phyloP scores from a whole-genome alignment of 2,797 vertebrate species.

The Xiphorhynchus erythropygius region DNA sequence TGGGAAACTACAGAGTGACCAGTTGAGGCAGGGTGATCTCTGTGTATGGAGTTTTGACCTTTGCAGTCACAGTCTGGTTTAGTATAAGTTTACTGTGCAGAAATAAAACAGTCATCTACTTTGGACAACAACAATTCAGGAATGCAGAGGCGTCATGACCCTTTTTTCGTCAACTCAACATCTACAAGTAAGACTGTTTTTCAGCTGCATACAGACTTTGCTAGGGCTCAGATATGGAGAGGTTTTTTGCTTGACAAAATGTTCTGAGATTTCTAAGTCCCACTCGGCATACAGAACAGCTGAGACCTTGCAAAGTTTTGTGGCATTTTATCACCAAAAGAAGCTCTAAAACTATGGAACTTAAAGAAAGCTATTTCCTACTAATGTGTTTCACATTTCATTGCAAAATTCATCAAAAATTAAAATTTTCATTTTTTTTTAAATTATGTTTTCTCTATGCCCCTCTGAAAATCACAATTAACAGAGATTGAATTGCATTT shows the following conservation, averaged over 20 bases:
- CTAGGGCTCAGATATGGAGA: background rate
- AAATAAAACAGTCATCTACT: background rate
- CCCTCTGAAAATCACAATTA: background rate
- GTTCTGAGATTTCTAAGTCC: background rate
- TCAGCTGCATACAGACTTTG: background rate
- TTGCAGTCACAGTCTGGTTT: background rate
- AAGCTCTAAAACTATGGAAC: background rate
- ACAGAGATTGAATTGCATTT: background rate
- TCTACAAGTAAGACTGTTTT: background rate
- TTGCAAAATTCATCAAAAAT: background rate
- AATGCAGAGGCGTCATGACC: background rate
- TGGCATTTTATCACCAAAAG: background rate
- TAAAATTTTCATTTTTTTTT: background rate
- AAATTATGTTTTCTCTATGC: accelerated
- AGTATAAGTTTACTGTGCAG: background rate
- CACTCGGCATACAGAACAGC: background rate
- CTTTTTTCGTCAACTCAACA: background rate
- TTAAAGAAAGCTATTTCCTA: background rate
- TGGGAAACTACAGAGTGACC: background rate
- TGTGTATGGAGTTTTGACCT: background rate
- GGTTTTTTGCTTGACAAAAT: background rate
- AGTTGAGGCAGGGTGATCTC: background rate
- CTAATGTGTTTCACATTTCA: background rate
- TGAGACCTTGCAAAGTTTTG: background rate
- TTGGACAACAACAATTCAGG: background rate